A percentile compares a stretch with the other conserved stretches of the same genome.
These are phyloP conservation scores for Mionectes macconnelli DNA, from an alignment of 2,113 vertebrate genomes.

Conservation along the genomic window DNA sequence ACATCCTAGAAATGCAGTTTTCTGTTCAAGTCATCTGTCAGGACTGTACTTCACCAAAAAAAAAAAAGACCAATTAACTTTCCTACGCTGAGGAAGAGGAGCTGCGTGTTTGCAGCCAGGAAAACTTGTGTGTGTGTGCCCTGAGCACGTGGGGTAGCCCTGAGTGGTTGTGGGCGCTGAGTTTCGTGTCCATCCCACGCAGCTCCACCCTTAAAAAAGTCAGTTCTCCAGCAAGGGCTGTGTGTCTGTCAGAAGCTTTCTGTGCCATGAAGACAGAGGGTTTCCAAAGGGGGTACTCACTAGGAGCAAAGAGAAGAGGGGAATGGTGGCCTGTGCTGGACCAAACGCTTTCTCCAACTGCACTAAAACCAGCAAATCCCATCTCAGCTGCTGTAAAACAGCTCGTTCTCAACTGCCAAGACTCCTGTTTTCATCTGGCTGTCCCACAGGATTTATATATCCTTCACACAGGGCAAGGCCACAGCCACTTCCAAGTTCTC, in stretches of 20 bases:
- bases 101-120: not conserved
- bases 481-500: not conserved
- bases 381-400: not conserved
- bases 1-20: not conserved
- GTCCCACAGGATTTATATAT: not conserved
- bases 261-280: not conserved
- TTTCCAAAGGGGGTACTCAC: not conserved
- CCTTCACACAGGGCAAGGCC: not conserved
- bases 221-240: not conserved
- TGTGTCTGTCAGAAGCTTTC: not conserved
- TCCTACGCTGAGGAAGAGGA: not conserved
- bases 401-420: not conserved
- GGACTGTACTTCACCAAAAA: not conserved
- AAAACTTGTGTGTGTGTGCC: not conserved
- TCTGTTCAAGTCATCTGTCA: not conserved
- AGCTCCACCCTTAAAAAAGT: not conserved
- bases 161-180: too few species aligned
- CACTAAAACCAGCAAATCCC: not conserved
- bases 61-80: not conserved
- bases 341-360: not conserved
- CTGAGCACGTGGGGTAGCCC: fast-evolving
- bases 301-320: not conserved
- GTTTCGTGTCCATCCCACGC: too few species aligned
- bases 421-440: not conserved
- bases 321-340: not conserved